Conservation (phyloP, 2,888 invertebrate genomes). For the Trissoscelio sp. region DNA sequence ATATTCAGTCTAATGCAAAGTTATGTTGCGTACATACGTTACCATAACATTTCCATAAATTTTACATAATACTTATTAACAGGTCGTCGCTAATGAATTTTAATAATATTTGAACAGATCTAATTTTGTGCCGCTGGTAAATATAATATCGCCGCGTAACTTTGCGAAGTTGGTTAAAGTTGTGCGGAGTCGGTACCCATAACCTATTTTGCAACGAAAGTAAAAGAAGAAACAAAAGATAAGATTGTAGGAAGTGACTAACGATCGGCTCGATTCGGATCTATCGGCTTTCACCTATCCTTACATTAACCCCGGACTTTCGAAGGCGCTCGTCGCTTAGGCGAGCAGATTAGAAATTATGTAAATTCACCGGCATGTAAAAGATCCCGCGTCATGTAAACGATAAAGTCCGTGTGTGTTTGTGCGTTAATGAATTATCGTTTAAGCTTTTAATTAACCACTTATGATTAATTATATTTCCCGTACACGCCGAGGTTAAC, state of each 20-base stretch:
- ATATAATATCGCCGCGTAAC: too few relatives aligned
- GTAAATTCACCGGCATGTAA: constrained; percentile 42
- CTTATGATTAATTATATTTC: constrained; percentile 46
- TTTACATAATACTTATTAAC: constrained; percentile 34
- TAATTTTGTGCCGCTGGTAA: neutral
- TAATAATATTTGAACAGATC: constrained; percentile 10
- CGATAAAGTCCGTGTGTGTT: constrained; percentile 34
- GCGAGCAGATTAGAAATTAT: constrained; percentile 60
- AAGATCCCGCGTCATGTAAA: constrained; percentile 39
- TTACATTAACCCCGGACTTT: constrained; percentile 56
- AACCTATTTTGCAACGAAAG: constrained; percentile 12
- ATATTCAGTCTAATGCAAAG: constrained; percentile 19
- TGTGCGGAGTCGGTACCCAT: neutral
- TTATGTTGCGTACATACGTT: constrained; percentile 14
- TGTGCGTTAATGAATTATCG: constrained; percentile 45
- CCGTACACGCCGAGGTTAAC: neutral
- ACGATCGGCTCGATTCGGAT: constrained; percentile 43
- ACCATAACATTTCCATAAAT: constrained; percentile 24
- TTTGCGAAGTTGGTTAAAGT: neutral
- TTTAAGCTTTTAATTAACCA: constrained; percentile 54
- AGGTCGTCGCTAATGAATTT: constrained; percentile 18
- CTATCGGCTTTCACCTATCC: constrained; percentile 52
- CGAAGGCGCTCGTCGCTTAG: constrained; percentile 44
- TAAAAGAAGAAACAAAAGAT: constrained; percentile 41
- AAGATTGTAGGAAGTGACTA: constrained; percentile 39